These are phyloP conservation scores for Petrocephalus microphthalmus DNA, from an alignment of 2,113 vertebrate genomes.

Conservation along the genomic window DNA sequence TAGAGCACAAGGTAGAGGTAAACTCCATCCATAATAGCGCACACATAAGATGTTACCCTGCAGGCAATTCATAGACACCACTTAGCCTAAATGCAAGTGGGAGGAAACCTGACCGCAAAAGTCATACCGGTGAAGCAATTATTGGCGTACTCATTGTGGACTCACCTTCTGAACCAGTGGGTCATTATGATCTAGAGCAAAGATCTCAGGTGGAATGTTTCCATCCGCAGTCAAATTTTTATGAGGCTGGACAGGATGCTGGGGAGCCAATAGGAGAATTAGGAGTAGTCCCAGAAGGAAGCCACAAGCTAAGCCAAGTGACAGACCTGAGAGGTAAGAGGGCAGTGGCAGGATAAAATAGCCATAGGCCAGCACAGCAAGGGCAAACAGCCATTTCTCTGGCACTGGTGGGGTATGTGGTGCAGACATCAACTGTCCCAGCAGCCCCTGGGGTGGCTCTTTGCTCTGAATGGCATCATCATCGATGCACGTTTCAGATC, in stretches of 20 bases:
- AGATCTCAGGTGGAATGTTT: conserved; percentile 17
- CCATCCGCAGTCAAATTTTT: conserved; percentile 24
- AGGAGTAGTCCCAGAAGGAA: conserved; percentile 71
- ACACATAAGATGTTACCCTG: not conserved
- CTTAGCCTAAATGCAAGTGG: not conserved
- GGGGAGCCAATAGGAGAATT: conserved; percentile 58
- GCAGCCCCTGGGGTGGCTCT: not conserved
- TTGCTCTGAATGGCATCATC: conserved; percentile 56
- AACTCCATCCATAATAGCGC: too few relatives aligned
- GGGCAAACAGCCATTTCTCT: conserved; percentile 53
- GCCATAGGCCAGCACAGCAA: conserved; percentile 66
- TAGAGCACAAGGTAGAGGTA: too few relatives aligned
- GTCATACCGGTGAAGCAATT: not conserved
- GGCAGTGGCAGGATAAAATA: conserved; percentile 74
- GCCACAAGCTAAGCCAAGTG: conserved; percentile 68
- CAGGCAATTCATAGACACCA: not conserved
- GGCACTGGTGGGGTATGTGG: conserved; percentile 51
- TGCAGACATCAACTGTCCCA: not conserved
- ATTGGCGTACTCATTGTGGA: not conserved
- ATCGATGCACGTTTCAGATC: conserved; percentile 60
- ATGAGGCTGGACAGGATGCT: not conserved
- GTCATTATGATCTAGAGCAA: conserved; percentile 32
- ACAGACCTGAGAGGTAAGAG: conserved; percentile 70
- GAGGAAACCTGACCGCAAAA: not conserved
- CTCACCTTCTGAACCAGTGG: conserved; percentile 61